phyloP scores from a whole-genome alignment of 2,888 invertebrate genomes.

The Hecatera dysodea region DNA sequence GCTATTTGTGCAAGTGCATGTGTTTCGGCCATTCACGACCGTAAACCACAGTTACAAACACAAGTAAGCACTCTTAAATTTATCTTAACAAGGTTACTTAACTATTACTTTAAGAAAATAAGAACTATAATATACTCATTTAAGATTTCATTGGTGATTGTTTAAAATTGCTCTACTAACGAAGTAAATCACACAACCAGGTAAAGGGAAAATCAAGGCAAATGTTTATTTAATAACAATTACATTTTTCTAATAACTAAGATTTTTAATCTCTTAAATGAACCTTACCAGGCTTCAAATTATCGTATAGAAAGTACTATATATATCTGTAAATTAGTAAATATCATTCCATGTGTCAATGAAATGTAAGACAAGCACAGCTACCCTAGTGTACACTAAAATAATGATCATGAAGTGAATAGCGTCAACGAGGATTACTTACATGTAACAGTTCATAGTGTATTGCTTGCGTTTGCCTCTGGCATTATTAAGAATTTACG shows the following conservation, averaged over 20 bases:
- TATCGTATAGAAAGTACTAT: conserved; percentile 28
- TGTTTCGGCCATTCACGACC: conserved; percentile 33
- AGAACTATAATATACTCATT: conserved; percentile 49
- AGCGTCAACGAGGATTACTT: conserved; percentile 58
- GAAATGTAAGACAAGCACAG: conserved; percentile 41
- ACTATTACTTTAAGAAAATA: conserved; percentile 55
- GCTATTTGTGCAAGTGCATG: conserved; percentile 61
- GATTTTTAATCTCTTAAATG: conserved; percentile 40
- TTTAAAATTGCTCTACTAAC: conserved; percentile 48
- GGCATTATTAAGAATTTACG: conserved; percentile 73
- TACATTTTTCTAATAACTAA: conserved; percentile 43
- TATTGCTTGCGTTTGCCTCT: conserved; percentile 66
- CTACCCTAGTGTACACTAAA: conserved; percentile 53
- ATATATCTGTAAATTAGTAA: conserved; percentile 33
- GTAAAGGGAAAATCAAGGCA: conserved; percentile 30
- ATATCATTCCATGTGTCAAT: conserved; percentile 18
- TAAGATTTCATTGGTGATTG: conserved; percentile 59
- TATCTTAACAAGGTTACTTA: conserved; percentile 60
- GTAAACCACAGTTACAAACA: conserved; percentile 49
- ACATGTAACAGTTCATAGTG: conserved; percentile 62
- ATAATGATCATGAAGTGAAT: conserved; percentile 49
- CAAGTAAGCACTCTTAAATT: conserved; percentile 66
- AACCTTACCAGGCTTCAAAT: conserved; percentile 24
- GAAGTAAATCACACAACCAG: conserved; percentile 56
- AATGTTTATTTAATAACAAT: conserved; percentile 42